Percentiles rank a stretch among this genome's conserved stretches.
These are phyloP conservation scores for Mythimna lalbum DNA, from an alignment of 2,888 invertebrate species.

Conservation along the genomic window DNA sequence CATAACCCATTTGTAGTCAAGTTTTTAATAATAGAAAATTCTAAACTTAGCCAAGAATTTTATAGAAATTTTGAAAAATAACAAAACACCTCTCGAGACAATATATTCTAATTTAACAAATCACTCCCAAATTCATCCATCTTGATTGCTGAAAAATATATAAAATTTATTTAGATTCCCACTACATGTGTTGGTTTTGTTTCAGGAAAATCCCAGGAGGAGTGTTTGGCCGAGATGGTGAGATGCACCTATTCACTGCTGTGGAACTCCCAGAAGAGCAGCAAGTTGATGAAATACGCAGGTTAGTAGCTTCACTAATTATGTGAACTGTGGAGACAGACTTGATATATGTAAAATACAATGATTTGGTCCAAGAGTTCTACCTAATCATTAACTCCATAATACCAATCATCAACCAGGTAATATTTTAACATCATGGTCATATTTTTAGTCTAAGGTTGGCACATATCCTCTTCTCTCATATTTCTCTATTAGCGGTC, in stretches of 20 bases:
- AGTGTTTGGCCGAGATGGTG: slow-evolving; percentile 97
- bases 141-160: background rate
- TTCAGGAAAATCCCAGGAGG: slow-evolving; percentile 98
- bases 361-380: background rate
- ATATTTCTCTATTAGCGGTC: background rate
- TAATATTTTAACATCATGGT: background rate
- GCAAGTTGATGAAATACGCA: slow-evolving; percentile 97
- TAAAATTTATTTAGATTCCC: background rate
- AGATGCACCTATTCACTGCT: slow-evolving; percentile 96
- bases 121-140: too few species aligned
- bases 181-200: slow-evolving; percentile 36
- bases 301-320: slow-evolving; percentile 89
- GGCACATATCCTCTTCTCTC: background rate
- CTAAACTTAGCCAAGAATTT: background rate
- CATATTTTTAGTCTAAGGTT: background rate
- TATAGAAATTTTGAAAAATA: background rate
- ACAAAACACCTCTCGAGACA: too few species aligned
- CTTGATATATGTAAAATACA: background rate
- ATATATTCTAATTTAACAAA: too few species aligned
- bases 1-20: background rate
- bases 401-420: background rate
- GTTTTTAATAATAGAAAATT: background rate
- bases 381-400: background rate
- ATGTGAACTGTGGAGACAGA: background rate
- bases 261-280: slow-evolving; percentile 96